phyloP scores from a whole-genome alignment of 2,797 vertebrate genomes.

The Holocentrus rufus region DNA sequence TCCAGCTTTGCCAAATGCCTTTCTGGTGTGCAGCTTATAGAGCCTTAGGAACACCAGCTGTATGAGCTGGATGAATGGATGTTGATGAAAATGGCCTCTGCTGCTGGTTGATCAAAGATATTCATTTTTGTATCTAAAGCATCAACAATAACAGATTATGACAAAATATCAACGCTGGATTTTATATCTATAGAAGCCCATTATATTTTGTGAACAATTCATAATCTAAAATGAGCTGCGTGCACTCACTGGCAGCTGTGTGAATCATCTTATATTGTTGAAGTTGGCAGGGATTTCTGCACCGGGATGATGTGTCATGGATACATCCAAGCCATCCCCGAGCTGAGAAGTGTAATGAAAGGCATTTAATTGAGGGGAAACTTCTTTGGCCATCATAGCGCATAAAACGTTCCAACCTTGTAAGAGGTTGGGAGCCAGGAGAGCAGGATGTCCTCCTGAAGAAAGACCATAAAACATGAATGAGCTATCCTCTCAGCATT shows the following conservation, averaged over 20 bases:
- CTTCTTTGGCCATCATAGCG: slow-evolving; percentile 34
- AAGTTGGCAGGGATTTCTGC: slow-evolving; percentile 9
- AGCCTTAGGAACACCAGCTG: too few relatives aligned
- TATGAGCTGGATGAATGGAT: too few relatives aligned
- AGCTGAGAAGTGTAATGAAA: slow-evolving; percentile 25
- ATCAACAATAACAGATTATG: too few relatives aligned
- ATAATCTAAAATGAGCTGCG: neutral
- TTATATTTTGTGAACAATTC: neutral
- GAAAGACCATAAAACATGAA: slow-evolving; percentile 63
- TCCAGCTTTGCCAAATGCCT: too few relatives aligned
- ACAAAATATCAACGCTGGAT: too few relatives aligned
- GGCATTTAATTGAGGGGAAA: slow-evolving; percentile 40
- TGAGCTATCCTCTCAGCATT: slow-evolving; percentile 50
- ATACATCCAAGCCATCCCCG: slow-evolving; percentile 14
- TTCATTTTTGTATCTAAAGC: too few relatives aligned
- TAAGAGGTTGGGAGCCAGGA: slow-evolving; percentile 48
- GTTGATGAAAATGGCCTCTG: too few relatives aligned
- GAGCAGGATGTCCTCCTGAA: slow-evolving; percentile 49
- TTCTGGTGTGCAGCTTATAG: too few relatives aligned
- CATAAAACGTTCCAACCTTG: slow-evolving; percentile 62
- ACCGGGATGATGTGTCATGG: neutral
- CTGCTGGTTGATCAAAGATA: too few relatives aligned
- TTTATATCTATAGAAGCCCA: neutral
- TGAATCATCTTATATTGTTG: neutral
- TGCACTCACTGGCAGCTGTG: slow-evolving; percentile 1